Evolutionary conservation across 2,113 vertebrate species (phyloP).

Genomic region (Rattus norvegicus): DNA sequence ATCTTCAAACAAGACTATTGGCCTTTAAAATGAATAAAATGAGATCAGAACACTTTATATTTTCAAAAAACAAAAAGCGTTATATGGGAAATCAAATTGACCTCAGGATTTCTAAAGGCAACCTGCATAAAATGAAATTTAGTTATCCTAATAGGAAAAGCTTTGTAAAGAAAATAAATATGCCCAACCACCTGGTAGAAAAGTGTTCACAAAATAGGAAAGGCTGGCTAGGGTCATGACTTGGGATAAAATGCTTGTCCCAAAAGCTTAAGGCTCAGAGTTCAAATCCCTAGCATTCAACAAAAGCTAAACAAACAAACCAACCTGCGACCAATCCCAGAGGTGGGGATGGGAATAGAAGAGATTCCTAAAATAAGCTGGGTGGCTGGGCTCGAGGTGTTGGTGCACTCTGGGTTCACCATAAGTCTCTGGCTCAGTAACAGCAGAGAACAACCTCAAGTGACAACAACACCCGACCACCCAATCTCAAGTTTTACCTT

Average conservation of each 20-base stretch:
- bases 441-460: not conserved
- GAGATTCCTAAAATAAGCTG: not conserved
- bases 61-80: not conserved
- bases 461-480: not conserved
- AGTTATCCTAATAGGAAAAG: not conserved
- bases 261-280: too few species aligned
- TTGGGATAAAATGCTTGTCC: not conserved
- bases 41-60: not conserved
- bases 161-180: not conserved
- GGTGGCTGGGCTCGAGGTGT: too few species aligned
- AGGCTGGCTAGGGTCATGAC: too few species aligned
- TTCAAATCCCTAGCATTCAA: not conserved
- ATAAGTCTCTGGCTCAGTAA: not conserved
- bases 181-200: not conserved
- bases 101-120: not conserved
- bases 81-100: not conserved
- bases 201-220: not conserved
- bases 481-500: not conserved
- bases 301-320: not conserved
- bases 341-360: too few species aligned
- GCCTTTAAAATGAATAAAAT: not conserved
- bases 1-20: not conserved
- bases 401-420: not conserved
- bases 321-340: not conserved
- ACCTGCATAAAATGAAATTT: not conserved